Evolutionary conservation across 2,113 vertebrate species (phyloP).

Genomic region (Archilochus colubris): DNA sequence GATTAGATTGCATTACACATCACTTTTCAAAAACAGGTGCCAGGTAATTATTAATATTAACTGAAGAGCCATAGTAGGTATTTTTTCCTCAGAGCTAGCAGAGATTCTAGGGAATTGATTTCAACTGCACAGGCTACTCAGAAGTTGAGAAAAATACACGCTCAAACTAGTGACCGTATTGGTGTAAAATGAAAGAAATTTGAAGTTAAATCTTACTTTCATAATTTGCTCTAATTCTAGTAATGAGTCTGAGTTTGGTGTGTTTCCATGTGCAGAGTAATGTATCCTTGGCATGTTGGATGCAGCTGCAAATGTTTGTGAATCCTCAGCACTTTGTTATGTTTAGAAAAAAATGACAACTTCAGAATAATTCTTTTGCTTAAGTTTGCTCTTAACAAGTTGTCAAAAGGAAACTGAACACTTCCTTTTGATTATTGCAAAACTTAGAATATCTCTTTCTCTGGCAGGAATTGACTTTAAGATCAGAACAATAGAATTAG

Average conservation of each 20-base stretch:
- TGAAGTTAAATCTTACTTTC: not conserved
- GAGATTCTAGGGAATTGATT: not conserved
- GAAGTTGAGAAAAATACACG: not conserved
- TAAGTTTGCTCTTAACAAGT: not conserved
- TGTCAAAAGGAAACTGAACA: not conserved
- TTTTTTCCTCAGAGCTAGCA: not conserved
- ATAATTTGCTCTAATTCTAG: not conserved
- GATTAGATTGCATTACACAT: not conserved
- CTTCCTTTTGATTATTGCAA: constrained; percentile 9
- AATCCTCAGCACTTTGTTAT: constrained; percentile 27
- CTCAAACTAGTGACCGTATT: not conserved
- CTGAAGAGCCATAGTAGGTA: not conserved
- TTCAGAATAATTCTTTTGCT: constrained; percentile 48
- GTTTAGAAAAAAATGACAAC: constrained; percentile 42
- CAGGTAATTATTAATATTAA: not conserved
- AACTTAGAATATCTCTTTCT: constrained; percentile 66
- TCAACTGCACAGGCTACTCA: not conserved
- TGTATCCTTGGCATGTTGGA: not conserved
- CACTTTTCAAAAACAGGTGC: not conserved
- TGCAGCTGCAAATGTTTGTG: not conserved
- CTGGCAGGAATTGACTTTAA: constrained; percentile 97
- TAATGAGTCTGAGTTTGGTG: not conserved
- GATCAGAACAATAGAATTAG: constrained; percentile 96
- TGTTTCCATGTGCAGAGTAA: not conserved
- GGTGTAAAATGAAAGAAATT: not conserved